These are phyloP conservation scores for Andricus grossulariae DNA, from an alignment of 1,140 invertebrate genomes.

Conservation along the genomic window DNA sequence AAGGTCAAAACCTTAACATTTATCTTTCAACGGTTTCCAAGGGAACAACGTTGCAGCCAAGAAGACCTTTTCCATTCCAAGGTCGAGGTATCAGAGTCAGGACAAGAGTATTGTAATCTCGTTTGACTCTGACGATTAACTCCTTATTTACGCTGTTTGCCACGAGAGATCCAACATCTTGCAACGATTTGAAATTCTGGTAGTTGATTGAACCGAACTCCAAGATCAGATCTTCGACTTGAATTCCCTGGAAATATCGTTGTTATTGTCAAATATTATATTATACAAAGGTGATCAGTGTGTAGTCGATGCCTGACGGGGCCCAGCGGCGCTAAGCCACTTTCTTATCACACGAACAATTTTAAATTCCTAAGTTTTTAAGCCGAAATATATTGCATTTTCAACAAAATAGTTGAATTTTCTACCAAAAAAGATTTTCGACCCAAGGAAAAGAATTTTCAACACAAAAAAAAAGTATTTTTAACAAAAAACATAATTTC, in stretches of 20 bases:
- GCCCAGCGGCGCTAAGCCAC: no score
- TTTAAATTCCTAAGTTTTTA: no score
- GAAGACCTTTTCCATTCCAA: slow-evolving; percentile 85
- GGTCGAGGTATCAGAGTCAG: slow-evolving; percentile 81
- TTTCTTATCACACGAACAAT: no score
- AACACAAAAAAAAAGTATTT: no score
- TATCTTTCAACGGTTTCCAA: slow-evolving; percentile 76
- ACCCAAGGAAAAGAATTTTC: no score
- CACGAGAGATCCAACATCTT: slow-evolving; percentile 83
- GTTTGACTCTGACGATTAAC: slow-evolving; percentile 79
- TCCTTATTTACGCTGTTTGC: slow-evolving; percentile 82
- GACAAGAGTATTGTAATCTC: slow-evolving; percentile 72
- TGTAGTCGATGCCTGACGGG: no score
- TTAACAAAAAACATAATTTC: no score
- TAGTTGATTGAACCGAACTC: slow-evolving; percentile 90
- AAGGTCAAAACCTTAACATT: slow-evolving; percentile 35
- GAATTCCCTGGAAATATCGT: slow-evolving; percentile 81
- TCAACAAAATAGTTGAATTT: no score
- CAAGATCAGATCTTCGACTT: slow-evolving; percentile 83
- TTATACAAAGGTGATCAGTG: background rate
- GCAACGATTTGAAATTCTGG: slow-evolving; percentile 83
- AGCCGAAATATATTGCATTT: no score
- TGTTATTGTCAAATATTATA: slow-evolving; percentile 8
- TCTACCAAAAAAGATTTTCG: no score
- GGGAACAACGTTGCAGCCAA: slow-evolving; percentile 85